Base-by-base conservation (phyloP, 2,888 invertebrate species). In the Lottia gigantea region DNA sequence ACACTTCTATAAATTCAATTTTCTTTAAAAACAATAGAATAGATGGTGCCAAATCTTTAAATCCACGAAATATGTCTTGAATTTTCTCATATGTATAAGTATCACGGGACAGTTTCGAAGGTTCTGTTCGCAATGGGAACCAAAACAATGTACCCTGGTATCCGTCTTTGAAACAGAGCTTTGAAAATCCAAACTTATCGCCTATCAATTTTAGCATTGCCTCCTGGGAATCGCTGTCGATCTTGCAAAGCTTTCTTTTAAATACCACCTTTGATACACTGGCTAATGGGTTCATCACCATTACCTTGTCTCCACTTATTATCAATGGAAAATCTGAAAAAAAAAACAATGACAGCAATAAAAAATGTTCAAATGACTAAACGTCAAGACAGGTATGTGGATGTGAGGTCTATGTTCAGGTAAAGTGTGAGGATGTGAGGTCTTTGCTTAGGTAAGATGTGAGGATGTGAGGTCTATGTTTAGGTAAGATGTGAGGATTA, bases 1-100 rank as follows among this genome's bases (percentile, higher is more conserved):
- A 77, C 31, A 86, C 46, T 26, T 82, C 76, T 12, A 86, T 78
- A 23, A 68, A 71, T 67, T 81, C 81, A 11, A 87, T 70, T 40
- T 74, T 78, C 67, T 80, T 84, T 16, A 86, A 76, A 70, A 87
- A 87, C 2, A 86, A 40, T n/a, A 86, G 72, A n/a, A 82, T 71
- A 19, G 80, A 72, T 45, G 82, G 78, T 1, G 83, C 80, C 47
- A 84, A 83, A 16, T 78, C 66, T 68, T 77, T 71, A 68, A 85
- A 83, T 14, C 80, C 74, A 7, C 77, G 62, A 46, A 84, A 81
- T 15, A 86, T 71, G 19, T 79, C 76, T 8, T 70, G 65, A 25
- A 85, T 75, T 64, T 81, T 81, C 12, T 74, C 65, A n/a, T 72
- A 64, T n/a, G 73, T 66, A 68, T 83, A 85, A 12, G 80, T 46